Percentiles rank a stretch among this genome's conserved stretches.
These are phyloP conservation scores for Nephotettix cincticeps DNA, from an alignment of 1,140 invertebrate genomes.

Conservation along the genomic window DNA sequence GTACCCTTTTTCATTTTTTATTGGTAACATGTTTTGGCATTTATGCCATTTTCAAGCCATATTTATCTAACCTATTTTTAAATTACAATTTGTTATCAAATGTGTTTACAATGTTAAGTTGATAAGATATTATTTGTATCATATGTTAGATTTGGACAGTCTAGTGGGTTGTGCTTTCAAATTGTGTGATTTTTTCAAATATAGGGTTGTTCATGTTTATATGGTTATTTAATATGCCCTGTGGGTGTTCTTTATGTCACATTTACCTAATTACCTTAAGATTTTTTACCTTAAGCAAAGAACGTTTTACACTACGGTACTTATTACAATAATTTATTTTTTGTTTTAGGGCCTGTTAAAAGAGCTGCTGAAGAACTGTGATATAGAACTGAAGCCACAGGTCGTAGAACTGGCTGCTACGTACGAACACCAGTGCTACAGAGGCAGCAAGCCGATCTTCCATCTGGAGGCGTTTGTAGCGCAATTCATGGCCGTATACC, in stretches of 20 bases:
- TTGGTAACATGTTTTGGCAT: too few species aligned
- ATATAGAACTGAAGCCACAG: conserved; percentile 83
- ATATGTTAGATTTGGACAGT: too few species aligned
- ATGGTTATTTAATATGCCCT: too few species aligned
- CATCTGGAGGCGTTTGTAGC: conserved; percentile 97
- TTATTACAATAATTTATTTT: background rate
- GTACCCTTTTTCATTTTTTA: too few species aligned
- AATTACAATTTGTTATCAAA: too few species aligned
- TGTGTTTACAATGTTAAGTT: too few species aligned
- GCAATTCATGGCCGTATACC: conserved; percentile 94
- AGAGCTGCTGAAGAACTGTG: conserved; percentile 86
- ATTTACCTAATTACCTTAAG: background rate
- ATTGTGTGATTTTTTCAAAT: too few species aligned
- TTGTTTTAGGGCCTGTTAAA: conserved; percentile 65
- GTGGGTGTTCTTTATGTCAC: background rate
- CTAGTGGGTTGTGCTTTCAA: too few species aligned
- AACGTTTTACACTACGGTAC: background rate
- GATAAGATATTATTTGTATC: too few species aligned
- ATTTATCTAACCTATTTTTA: too few species aligned
- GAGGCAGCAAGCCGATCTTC: conserved; percentile 93
- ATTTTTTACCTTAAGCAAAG: background rate
- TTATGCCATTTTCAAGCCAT: too few species aligned
- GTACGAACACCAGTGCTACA: conserved; percentile 87
- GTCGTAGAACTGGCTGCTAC: conserved; percentile 81
- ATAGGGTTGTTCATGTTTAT: too few species aligned